Conservation (phyloP, 2,797 vertebrate genomes). For the Phoebastria nigripes region DNA sequence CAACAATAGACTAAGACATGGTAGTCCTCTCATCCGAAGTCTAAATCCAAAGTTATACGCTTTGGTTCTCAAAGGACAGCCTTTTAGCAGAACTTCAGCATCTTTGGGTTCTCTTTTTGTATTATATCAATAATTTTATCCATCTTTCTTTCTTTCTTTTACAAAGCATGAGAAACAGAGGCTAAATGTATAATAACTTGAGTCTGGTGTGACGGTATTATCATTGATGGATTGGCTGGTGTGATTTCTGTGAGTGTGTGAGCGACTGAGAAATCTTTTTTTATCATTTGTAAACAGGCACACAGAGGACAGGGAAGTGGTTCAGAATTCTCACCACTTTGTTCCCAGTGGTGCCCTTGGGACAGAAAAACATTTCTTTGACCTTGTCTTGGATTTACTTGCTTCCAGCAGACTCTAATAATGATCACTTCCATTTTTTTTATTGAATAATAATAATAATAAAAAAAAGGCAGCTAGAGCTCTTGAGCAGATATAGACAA, state of each 20-base stretch:
- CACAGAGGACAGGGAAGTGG: background rate
- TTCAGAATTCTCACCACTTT: background rate
- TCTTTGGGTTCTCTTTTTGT: constrained; percentile 16
- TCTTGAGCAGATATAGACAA: background rate
- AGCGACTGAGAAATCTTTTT: background rate
- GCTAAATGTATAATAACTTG: background rate
- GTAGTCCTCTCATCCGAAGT: constrained; percentile 41
- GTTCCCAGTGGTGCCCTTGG: background rate
- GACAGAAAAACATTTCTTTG: constrained; percentile 11
- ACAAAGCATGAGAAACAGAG: background rate
- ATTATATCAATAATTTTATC: constrained; percentile 1
- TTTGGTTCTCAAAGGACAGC: constrained; percentile 50
- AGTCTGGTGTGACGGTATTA: background rate
- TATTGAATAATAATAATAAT: background rate
- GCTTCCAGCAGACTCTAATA: constrained; percentile 4
- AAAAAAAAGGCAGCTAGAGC: background rate
- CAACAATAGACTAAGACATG: constrained; percentile 34
- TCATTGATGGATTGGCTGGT: background rate
- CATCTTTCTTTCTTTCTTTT: background rate
- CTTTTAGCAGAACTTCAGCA: constrained; percentile 50
- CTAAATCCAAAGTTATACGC: constrained; percentile 61
- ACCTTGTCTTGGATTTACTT: constrained; percentile 32
- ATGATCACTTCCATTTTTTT: background rate
- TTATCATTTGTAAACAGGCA: constrained; percentile 2
- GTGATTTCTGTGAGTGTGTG: background rate